Conservation (phyloP, 2,797 vertebrate genomes). For the Cuniculus paca region DNA sequence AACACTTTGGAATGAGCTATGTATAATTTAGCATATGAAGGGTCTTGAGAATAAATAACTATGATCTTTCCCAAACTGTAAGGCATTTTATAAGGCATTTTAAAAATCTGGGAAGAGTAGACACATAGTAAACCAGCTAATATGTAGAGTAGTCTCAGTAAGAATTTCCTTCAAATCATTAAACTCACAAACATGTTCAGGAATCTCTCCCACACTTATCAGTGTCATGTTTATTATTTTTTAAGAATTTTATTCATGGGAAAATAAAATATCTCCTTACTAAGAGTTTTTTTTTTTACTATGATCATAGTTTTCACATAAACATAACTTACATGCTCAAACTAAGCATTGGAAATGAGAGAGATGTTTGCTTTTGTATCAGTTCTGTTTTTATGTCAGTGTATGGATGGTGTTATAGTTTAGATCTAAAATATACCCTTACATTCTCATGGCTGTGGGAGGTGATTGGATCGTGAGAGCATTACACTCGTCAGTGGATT, state of each 20-base stretch:
- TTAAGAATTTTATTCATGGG: conserved; percentile 51
- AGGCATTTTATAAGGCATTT: conserved; percentile 76
- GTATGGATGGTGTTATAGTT: not conserved
- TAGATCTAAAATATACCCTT: not conserved
- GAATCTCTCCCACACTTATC: conserved; percentile 34
- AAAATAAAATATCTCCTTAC: not conserved
- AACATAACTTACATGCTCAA: not conserved
- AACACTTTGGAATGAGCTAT: conserved; percentile 50
- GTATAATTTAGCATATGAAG: conserved; percentile 52
- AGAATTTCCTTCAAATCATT: conserved; percentile 40
- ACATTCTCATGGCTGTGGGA: not conserved
- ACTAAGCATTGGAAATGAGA: not conserved
- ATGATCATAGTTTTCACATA: conserved; percentile 6
- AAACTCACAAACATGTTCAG: conserved; percentile 21
- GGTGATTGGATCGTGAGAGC: not conserved
- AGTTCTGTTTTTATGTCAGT: not conserved
- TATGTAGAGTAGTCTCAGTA: not conserved
- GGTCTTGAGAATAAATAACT: conserved; percentile 69
- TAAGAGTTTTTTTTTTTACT: no score
- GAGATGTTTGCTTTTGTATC: not conserved
- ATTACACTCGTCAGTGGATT: not conserved
- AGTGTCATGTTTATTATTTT: conserved; percentile 19
- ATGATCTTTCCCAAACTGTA: conserved; percentile 73
- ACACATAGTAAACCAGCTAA: conserved; percentile 58
- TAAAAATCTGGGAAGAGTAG: conserved; percentile 63